phyloP scores from a whole-genome alignment of 2,888 invertebrate genomes.

The Platycheirus rosarum region DNA sequence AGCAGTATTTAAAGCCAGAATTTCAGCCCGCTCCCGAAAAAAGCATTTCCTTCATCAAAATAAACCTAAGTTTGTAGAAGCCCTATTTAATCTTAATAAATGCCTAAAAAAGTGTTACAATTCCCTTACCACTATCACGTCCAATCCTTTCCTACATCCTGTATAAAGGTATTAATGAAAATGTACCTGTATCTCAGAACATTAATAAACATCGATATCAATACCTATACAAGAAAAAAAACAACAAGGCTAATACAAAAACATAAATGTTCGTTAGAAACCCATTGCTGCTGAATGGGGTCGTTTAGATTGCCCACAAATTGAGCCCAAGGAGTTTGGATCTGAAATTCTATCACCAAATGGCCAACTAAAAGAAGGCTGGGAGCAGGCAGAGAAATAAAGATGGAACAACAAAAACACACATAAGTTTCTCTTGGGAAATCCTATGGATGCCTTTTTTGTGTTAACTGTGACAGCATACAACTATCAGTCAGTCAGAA shows the following conservation, averaged over 20 bases:
- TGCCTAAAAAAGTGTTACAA: no score
- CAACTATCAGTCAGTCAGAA: slow-evolving; percentile 71
- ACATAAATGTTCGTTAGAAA: slow-evolving; percentile 51
- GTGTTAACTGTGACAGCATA: slow-evolving; percentile 68
- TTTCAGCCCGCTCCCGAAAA: no score
- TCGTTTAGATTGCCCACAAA: slow-evolving; percentile 55
- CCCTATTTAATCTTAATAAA: no score
- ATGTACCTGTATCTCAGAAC: no score
- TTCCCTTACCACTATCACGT: no score
- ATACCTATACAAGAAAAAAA: not conserved
- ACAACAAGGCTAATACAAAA: slow-evolving; percentile 5
- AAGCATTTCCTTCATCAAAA: no score
- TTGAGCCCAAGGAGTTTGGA: slow-evolving; percentile 20
- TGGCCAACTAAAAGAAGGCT: slow-evolving; percentile 17
- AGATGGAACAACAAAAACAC: slow-evolving; percentile 9
- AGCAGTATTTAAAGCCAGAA: no score
- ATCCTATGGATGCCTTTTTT: slow-evolving; percentile 65
- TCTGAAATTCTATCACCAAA: slow-evolving; percentile 50
- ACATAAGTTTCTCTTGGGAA: slow-evolving; percentile 68
- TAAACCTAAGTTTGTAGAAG: no score
- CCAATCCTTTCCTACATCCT: no score
- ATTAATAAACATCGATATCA: no score
- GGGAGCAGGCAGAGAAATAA: slow-evolving; percentile 21
- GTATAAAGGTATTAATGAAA: no score
- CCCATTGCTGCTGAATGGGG: slow-evolving; percentile 50